Evolutionary conservation across 2,888 invertebrate species (phyloP).

Genomic region (Mythimna loreyi): DNA sequence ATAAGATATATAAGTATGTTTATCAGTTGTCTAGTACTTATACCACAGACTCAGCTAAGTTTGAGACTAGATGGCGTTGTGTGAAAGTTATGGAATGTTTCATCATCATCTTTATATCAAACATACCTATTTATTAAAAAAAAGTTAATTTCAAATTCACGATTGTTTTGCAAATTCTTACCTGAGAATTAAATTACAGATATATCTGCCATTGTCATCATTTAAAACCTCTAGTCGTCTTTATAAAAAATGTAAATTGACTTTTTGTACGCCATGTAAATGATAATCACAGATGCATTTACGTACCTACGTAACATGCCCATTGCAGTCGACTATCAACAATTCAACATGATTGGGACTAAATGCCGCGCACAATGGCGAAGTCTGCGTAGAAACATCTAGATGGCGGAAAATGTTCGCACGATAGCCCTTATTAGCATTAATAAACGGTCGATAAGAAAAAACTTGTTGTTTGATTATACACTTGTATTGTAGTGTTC

Average conservation of each 20-base stretch:
- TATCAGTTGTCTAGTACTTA: too few species aligned
- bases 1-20: too few species aligned
- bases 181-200: conserved; percentile 53
- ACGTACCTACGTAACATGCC: conserved; percentile 51
- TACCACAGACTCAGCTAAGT: too few species aligned
- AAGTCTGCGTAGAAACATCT: conserved; percentile 48
- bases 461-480: conserved; percentile 42
- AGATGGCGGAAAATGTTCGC: conserved; percentile 56
- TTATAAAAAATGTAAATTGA: conserved; percentile 62
- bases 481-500: neutral
- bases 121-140: neutral
- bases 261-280: conserved; percentile 64
- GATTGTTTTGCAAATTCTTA: conserved; percentile 51
- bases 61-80: too few species aligned
- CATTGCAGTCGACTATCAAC: conserved; percentile 46
- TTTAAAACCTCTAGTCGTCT: conserved; percentile 39
- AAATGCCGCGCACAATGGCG: conserved; percentile 58
- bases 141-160: conserved; percentile 16
- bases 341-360: conserved; percentile 60
- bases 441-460: conserved; percentile 39
- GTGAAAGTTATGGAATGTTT: too few species aligned
- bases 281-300: conserved; percentile 55
- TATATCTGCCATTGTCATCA: conserved; percentile 51
- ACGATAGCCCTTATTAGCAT: conserved; percentile 56
- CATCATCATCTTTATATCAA: neutral